Conservation (phyloP, 35 echinoderm and acorn worm species). For the Hemicentrotus pulcherrimus region DNA sequence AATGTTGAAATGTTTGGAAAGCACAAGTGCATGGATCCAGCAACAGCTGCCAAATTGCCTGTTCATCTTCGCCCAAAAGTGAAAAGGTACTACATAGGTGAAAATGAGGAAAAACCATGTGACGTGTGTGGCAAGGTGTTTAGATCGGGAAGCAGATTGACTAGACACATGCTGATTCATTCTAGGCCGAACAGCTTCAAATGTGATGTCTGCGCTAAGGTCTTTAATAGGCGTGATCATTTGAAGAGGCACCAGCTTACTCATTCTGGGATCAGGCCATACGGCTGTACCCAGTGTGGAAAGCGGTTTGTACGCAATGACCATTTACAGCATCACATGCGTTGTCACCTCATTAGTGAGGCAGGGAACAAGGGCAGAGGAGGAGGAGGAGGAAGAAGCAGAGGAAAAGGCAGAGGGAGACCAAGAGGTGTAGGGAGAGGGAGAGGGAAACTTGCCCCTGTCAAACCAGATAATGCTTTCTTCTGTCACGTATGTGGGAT, state of each 20-base stretch:
- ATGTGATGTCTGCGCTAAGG: constrained; percentile 46
- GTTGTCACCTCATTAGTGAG: background rate
- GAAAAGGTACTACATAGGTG: background rate
- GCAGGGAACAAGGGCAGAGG: constrained; percentile 30
- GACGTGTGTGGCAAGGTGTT: constrained; percentile 40
- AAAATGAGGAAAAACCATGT: constrained; percentile 26
- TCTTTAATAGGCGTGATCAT: constrained; percentile 42
- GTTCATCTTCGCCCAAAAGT: background rate
- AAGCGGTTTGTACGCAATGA: constrained; percentile 55
- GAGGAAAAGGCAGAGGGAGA: constrained; percentile 7
- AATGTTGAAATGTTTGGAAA: constrained; percentile 43
- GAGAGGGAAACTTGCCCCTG: background rate
- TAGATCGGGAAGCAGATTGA: constrained; percentile 30
- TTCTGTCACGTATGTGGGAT: constrained; percentile 44
- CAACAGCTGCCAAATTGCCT: background rate
- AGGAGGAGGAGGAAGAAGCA: background rate
- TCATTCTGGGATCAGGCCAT: constrained; percentile 40
- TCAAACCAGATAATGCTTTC: constrained; percentile 44
- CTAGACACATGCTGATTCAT: constrained; percentile 46
- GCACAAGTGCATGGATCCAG: constrained; percentile 50
- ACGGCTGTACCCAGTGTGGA: constrained; percentile 43
- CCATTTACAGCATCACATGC: constrained; percentile 49
- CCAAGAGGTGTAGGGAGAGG: background rate
- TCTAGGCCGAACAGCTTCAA: constrained; percentile 45
- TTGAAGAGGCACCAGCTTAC: constrained; percentile 48